Percentiles rank a stretch among this genome's conserved stretches.
Conservation (phyloP, 2,888 invertebrate genomes). For the Scelioninae gen. 2 region DNA sequence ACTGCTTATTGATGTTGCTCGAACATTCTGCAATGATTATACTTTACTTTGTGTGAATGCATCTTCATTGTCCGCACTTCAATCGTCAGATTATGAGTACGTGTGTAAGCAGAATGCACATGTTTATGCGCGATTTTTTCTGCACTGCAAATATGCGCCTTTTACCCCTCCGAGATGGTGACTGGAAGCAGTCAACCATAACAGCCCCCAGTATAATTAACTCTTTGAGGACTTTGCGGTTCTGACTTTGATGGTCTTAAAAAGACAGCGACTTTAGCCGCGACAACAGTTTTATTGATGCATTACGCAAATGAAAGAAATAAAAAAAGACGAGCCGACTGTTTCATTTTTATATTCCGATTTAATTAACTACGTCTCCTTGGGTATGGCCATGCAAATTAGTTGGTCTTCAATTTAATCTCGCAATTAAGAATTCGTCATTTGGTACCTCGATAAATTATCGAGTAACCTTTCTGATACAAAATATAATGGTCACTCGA, state of each 20-base stretch:
- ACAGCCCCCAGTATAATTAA: constrained; percentile 74
- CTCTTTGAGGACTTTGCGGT: constrained; percentile 74
- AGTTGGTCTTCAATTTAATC: constrained; percentile 2
- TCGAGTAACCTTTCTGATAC: constrained; percentile 2
- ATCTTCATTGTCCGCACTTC: constrained; percentile 50
- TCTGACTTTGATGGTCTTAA: constrained; percentile 74
- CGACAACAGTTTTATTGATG: constrained; percentile 55
- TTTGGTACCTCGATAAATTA: constrained; percentile 20
- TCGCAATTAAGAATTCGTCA: constrained; percentile 5
- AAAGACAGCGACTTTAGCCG: constrained; percentile 66
- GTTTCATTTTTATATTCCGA: constrained; percentile 13
- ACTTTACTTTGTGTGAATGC: constrained; percentile 50
- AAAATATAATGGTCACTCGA: neutral
- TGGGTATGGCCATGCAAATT: constrained; percentile 16
- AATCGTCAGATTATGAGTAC: constrained; percentile 44
- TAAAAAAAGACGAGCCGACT: constrained; percentile 18
- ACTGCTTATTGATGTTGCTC: constrained; percentile 29
- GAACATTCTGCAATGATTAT: constrained; percentile 44
- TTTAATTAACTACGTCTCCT: constrained; percentile 29
- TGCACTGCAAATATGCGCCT: constrained; percentile 54
- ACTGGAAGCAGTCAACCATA: constrained; percentile 61
- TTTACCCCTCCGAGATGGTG: constrained; percentile 47
- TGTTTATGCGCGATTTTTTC: constrained; percentile 54
- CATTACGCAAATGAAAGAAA: constrained; percentile 51
- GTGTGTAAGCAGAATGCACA: constrained; percentile 48